Evolutionary conservation across 2,888 invertebrate species (phyloP), one percentile per base, ranked within the genome.

Genomic region (Pachymerium ferrugineum): DNA sequence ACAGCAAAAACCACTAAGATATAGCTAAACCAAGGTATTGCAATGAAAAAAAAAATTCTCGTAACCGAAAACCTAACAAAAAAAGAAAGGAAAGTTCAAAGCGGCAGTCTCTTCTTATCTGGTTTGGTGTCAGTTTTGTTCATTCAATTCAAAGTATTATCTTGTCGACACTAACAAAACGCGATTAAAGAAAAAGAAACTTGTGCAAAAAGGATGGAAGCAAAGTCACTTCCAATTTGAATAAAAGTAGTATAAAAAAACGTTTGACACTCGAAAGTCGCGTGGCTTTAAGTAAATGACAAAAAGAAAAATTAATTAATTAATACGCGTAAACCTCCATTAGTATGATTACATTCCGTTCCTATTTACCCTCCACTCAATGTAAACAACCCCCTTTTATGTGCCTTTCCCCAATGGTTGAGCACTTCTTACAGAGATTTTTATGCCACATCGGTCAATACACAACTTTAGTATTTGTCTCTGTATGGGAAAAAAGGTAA

Each of bases 1-100:
- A 62, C 62, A 62, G n/a, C n/a, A n/a, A n/a, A n/a, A 62, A 62
- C 62, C 62, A 62, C 62, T 25, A 62, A 62, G 62, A 62, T 62
- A 28, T 62, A 28, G 12, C 14, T 28, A 62, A 12, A 62, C 25
- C 25, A 25, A 62, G 62, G 62, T 62, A n/a, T n/a, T n/a, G 28
- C n/a, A 62, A 14, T 10, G 62, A 10, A 25, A 25, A 12, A 28
- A 16, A 47, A 42, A 42, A n/a, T n/a, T n/a, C n/a, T n/a, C 47
- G 47, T 47, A 54, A 54, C 4, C 54, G 14, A 19, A 12, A 22
- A 25, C n/a, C n/a, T n/a, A n/a, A 25, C 4, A 14, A 0, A 25
- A 62, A 62, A 62, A 54, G 54, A 54, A 14, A n/a, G 19, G 14
- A 54, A 14, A 54, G n/a, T 62, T 62, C 28, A 25, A 6, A 28